Conservation (phyloP, 2,113 vertebrate species). For the Rostratula benghalensis region DNA sequence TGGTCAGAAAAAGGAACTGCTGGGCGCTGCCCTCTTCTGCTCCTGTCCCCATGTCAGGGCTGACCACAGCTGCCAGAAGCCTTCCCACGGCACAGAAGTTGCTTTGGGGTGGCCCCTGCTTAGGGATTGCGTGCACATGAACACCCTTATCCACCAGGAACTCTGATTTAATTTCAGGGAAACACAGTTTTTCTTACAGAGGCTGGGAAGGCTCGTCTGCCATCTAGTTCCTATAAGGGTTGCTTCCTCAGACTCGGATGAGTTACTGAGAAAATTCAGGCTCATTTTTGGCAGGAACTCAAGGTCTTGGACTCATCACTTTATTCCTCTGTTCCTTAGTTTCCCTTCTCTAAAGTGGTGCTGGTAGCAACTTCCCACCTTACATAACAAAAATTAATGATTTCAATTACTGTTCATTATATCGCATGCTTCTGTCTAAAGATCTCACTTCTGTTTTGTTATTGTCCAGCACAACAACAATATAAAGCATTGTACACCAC, state of each 20-base stretch:
- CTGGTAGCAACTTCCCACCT: neutral
- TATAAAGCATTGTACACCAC: rapidly evolving
- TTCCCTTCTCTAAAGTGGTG: neutral
- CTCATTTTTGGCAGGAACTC: neutral
- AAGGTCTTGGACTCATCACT: neutral
- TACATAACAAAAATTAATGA: neutral
- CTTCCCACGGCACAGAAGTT: neutral
- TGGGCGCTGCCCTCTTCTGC: neutral
- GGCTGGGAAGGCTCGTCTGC: neutral
- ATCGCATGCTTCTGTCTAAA: neutral
- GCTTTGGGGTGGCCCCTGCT: neutral
- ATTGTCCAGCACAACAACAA: neutral
- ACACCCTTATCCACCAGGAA: neutral
- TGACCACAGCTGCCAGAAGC: neutral
- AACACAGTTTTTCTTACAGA: rapidly evolving
- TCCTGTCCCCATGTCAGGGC: neutral
- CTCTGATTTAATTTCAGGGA: neutral
- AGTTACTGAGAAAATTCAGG: neutral
- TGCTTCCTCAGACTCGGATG: neutral
- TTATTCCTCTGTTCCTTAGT: neutral
- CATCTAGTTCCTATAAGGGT: neutral
- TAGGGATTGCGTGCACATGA: neutral
- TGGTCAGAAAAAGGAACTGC: conserved; percentile 49
- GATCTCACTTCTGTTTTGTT: neutral
- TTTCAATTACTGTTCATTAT: neutral